A percentile compares a stretch with the other conserved stretches of the same genome.
Evolutionary conservation across 2,888 invertebrate species (phyloP).

Genomic region (Noctua pronuba): DNA sequence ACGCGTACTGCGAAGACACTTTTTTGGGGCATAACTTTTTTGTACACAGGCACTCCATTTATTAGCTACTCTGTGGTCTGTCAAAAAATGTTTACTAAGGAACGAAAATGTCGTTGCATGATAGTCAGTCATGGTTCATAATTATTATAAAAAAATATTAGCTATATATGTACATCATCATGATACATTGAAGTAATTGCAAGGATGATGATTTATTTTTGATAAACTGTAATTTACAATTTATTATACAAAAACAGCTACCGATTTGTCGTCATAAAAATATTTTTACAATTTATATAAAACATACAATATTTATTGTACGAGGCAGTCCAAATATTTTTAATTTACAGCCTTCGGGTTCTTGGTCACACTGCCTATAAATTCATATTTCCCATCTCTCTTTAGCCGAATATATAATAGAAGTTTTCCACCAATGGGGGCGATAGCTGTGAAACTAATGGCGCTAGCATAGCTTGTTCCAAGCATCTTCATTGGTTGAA

Average conservation of each 20-base stretch:
- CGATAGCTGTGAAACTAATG: not conserved
- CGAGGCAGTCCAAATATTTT: slow-evolving; percentile 7
- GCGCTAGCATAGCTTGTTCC: not conserved
- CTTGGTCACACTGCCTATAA: not conserved
- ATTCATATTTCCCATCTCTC: not conserved
- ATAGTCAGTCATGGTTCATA: slow-evolving; percentile 17
- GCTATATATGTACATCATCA: not conserved
- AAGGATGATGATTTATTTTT: not conserved
- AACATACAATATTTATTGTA: slow-evolving; percentile 14
- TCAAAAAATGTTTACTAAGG: not conserved
- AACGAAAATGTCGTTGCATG: slow-evolving; percentile 5
- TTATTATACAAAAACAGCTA: slow-evolving; percentile 29
- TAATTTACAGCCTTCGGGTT: not conserved
- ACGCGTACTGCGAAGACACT: not conserved
- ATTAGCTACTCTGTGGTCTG: not conserved
- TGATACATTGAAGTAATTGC: not conserved
- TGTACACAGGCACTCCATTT: slow-evolving; percentile 7
- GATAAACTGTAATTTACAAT: slow-evolving; percentile 35
- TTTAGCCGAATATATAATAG: not conserved
- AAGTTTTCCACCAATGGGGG: not conserved
- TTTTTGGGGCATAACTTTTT: not conserved
- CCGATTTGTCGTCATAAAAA: slow-evolving; percentile 27
- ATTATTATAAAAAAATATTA: not conserved
- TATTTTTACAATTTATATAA: slow-evolving; percentile 48
- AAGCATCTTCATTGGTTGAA: not conserved